phyloP scores from a whole-genome alignment of 2,113 vertebrate species.

The Catharus fuscescens region DNA sequence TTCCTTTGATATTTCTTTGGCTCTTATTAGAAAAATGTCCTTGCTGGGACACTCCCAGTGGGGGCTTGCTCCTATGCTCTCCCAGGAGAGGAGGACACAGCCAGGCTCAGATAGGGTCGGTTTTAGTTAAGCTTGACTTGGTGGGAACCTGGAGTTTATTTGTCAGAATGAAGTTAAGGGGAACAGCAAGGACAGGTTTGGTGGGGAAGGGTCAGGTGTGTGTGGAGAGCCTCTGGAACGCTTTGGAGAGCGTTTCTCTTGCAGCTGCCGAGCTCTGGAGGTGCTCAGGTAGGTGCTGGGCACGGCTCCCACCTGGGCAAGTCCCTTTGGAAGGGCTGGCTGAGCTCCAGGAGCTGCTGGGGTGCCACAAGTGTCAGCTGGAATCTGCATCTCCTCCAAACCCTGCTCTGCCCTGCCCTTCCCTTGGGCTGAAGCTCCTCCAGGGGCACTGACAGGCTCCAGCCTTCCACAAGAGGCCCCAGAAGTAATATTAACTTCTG shows the following conservation, averaged over 20 bases:
- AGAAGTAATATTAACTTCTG: slow-evolving; percentile 60
- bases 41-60: background rate
- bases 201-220: background rate
- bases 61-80: background rate
- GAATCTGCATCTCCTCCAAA: background rate
- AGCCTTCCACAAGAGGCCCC: slow-evolving; percentile 2
- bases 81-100: background rate
- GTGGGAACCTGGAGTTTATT: background rate
- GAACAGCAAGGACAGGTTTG: fast-evolving
- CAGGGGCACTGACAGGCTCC: background rate
- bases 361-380: background rate
- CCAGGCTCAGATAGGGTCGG: fast-evolving
- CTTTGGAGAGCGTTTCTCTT: background rate
- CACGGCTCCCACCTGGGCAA: background rate
- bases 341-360: background rate
- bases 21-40: background rate
- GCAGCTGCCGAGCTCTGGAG: background rate
- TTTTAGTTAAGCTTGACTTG: background rate
- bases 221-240: background rate
- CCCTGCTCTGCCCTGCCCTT: background rate
- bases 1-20: background rate
- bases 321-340: background rate
- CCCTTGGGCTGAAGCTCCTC: background rate
- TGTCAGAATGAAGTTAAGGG: background rate
- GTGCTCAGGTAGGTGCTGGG: background rate